These are phyloP conservation scores for Oenanthe oenanthe DNA, from an alignment of 2,113 vertebrate genomes.

Conservation along the genomic window DNA sequence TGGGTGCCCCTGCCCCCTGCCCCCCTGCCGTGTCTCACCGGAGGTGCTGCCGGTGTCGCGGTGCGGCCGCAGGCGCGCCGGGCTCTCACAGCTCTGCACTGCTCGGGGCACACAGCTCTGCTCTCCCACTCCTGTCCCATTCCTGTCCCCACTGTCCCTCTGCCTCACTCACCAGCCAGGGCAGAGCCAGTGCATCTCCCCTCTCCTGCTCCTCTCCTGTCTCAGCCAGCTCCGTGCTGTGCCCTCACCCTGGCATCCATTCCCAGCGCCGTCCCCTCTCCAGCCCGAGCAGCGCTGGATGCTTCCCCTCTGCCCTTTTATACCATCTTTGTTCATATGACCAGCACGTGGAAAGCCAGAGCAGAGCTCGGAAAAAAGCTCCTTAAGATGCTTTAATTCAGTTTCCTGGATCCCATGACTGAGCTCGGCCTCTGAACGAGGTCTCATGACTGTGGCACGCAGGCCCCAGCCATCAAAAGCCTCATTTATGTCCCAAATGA, in stretches of 20 bases:
- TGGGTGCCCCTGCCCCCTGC: not conserved
- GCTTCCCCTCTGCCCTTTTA: slow-evolving; percentile 52
- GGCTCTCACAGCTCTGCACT: not conserved
- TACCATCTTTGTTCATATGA: slow-evolving; percentile 54
- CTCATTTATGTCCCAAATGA: slow-evolving; percentile 52
- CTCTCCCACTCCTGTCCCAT: not conserved
- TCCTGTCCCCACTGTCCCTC: not conserved
- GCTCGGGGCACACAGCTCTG: not conserved
- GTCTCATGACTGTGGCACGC: slow-evolving; percentile 56
- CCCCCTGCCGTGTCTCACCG: not conserved
- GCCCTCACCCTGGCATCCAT: not conserved
- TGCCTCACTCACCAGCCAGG: not conserved
- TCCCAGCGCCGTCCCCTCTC: not conserved
- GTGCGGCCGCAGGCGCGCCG: accelerated
- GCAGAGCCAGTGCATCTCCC: not conserved
- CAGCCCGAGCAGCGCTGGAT: not conserved
- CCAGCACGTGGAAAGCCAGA: slow-evolving; percentile 60
- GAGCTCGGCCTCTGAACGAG: slow-evolving; percentile 10
- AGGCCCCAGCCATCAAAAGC: slow-evolving; percentile 26
- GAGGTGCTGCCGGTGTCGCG: not conserved
- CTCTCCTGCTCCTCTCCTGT: not conserved
- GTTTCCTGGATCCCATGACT: slow-evolving; percentile 65
- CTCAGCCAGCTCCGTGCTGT: not conserved
- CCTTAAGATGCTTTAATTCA: slow-evolving; percentile 65
- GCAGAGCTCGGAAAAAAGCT: slow-evolving; percentile 43